A percentile compares a stretch with the other conserved stretches of the same genome.
Evolutionary conservation across 2,888 invertebrate species (phyloP).

Genomic region (Gymnoscelis rufifasciata): DNA sequence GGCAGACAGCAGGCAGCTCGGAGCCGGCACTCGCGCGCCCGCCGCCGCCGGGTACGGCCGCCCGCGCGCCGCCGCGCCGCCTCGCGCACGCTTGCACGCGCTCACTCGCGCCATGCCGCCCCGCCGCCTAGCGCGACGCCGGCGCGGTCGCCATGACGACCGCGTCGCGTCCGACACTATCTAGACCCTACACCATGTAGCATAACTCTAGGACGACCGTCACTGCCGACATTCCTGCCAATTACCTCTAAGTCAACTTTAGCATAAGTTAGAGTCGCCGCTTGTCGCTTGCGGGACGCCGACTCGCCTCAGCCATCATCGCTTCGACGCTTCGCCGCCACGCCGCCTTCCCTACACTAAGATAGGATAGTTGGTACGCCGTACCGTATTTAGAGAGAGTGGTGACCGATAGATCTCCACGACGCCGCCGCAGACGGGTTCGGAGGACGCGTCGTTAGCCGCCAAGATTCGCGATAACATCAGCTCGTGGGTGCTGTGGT

Average conservation of each 20-base stretch:
- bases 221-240: slow-evolving; percentile 56
- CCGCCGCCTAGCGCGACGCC: slow-evolving; percentile 39
- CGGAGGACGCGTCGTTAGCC: slow-evolving; percentile 42
- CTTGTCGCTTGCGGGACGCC: slow-evolving; percentile 47
- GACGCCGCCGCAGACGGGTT: slow-evolving; percentile 33
- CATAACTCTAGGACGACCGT: slow-evolving; percentile 34
- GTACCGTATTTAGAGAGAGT: slow-evolving; percentile 31
- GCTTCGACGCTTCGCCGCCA: slow-evolving; percentile 61
- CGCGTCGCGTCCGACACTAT: slow-evolving; percentile 33
- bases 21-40: too few species aligned
- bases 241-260: slow-evolving; percentile 46
- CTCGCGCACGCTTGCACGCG: slow-evolving; percentile 73
- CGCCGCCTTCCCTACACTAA: slow-evolving; percentile 51
- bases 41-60: slow-evolving; percentile 19
- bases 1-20: too few species aligned
- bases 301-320: slow-evolving; percentile 20
- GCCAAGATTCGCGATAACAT: slow-evolving; percentile 73
- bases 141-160: slow-evolving; percentile 47
- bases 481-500: slow-evolving; percentile 75
- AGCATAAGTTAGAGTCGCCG: slow-evolving; percentile 49
- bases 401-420: slow-evolving; percentile 30
- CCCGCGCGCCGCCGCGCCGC: slow-evolving; percentile 51
- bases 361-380: slow-evolving; percentile 39
- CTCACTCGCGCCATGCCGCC: slow-evolving; percentile 54
- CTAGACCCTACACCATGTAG: slow-evolving; percentile 50